Conservation (phyloP, 2,888 invertebrate genomes). For the Drymonia ruficornis region DNA sequence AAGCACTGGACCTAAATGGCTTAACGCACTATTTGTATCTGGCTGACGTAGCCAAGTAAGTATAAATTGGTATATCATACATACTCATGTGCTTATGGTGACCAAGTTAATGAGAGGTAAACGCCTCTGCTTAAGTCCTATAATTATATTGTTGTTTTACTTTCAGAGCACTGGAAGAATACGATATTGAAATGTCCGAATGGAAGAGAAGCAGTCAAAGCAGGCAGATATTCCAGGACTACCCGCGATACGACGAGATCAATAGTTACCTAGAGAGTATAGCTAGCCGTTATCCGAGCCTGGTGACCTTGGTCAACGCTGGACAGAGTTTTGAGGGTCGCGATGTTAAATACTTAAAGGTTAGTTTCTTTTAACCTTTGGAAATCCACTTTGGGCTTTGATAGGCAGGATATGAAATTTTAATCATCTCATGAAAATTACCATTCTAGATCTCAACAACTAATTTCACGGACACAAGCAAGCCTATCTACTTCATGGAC, state of each 20-base stretch:
- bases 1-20: constrained; percentile 28
- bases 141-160: too few relatives aligned
- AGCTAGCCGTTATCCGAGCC: constrained; percentile 72
- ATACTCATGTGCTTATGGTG: too few relatives aligned
- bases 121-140: too few relatives aligned
- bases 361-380: constrained; percentile 14
- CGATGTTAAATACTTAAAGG: constrained; percentile 84
- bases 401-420: too few relatives aligned
- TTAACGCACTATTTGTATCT: constrained; percentile 37
- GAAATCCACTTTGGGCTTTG: too few relatives aligned
- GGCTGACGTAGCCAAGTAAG: constrained; percentile 42
- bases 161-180: constrained; percentile 41
- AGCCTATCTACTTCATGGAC: constrained; percentile 82
- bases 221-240: constrained; percentile 80
- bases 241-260: constrained; percentile 66
- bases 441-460: constrained; percentile 84
- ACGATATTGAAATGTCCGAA: constrained; percentile 31
- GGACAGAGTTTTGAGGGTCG: constrained; percentile 86
- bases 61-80: not conserved
- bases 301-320: constrained; percentile 80
- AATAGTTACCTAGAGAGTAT: constrained; percentile 75
- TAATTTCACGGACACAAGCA: constrained; percentile 59
- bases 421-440: too few relatives aligned
- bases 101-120: too few relatives aligned
- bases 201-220: constrained; percentile 31